phyloP scores from a whole-genome alignment of 1,140 invertebrate genomes.

The Ephestia elutella region DNA sequence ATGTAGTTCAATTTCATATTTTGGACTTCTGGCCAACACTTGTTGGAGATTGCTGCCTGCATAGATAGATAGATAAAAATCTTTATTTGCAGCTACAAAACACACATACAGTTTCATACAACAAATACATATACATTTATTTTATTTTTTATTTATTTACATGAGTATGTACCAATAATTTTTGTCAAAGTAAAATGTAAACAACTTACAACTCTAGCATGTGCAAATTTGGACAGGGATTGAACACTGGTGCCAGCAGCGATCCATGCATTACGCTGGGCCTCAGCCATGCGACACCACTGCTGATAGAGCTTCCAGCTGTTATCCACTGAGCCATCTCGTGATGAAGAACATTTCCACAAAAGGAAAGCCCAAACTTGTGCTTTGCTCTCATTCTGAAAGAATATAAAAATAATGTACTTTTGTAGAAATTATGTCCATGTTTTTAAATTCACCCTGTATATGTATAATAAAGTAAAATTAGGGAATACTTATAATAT shows the following conservation, averaged over 20 bases:
- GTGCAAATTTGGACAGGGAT: constrained; percentile 74
- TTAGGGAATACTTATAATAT: too few species aligned
- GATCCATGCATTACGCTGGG: constrained; percentile 83
- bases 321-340: constrained; percentile 72
- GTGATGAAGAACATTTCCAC: constrained; percentile 83
- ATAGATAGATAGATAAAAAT: too few species aligned
- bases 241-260: constrained; percentile 84
- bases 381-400: constrained; percentile 83
- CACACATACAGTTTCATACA: too few species aligned
- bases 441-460: too few species aligned
- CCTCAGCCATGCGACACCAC: constrained; percentile 85
- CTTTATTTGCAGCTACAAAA: too few species aligned
- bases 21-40: too few species aligned
- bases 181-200: background rate
- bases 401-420: constrained; percentile 20
- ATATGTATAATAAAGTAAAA: too few species aligned
- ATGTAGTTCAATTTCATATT: too few species aligned
- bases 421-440: too few species aligned
- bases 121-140: too few species aligned
- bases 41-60: too few species aligned
- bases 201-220: constrained; percentile 69
- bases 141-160: too few species aligned
- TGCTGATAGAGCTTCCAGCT: constrained; percentile 87
- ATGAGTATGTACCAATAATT: background rate
- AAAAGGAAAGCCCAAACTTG: constrained; percentile 89